Conservation (phyloP, 2,797 vertebrate species). For the Aphelocoma californica region DNA sequence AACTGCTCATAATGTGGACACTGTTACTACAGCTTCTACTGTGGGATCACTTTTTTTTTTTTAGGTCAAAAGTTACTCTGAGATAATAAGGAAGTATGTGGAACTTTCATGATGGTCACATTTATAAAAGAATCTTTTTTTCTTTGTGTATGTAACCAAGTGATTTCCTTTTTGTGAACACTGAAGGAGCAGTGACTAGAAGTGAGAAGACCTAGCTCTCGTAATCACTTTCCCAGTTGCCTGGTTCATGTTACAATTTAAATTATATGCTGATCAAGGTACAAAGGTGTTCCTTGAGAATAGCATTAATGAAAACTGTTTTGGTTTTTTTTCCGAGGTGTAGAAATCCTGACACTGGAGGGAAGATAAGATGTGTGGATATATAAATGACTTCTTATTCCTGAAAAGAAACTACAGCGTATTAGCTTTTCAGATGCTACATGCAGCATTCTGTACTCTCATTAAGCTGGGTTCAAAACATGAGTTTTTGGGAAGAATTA, state of each 20-base stretch:
- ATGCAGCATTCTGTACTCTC: background rate
- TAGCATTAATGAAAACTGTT: background rate
- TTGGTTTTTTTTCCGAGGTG: background rate
- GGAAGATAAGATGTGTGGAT: background rate
- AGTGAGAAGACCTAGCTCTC: background rate
- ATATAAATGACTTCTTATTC: background rate
- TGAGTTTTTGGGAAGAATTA: background rate
- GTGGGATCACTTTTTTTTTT: background rate
- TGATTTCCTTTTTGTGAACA: background rate
- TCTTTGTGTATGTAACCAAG: background rate
- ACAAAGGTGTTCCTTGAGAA: background rate
- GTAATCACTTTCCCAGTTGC: background rate
- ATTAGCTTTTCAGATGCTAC: background rate
- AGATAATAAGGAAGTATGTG: background rate
- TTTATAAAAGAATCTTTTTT: background rate
- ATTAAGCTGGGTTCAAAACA: background rate
- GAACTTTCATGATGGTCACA: background rate
- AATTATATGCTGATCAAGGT: background rate
- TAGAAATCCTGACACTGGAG: background rate
- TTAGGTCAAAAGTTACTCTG: background rate
- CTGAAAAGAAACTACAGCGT: background rate
- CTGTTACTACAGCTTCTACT: background rate
- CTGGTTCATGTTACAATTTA: background rate
- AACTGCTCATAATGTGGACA: rapidly evolving
- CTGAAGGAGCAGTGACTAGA: background rate